Evolutionary conservation across 2,113 vertebrate species (phyloP).

Genomic region (Petrocephalus zakoni): DNA sequence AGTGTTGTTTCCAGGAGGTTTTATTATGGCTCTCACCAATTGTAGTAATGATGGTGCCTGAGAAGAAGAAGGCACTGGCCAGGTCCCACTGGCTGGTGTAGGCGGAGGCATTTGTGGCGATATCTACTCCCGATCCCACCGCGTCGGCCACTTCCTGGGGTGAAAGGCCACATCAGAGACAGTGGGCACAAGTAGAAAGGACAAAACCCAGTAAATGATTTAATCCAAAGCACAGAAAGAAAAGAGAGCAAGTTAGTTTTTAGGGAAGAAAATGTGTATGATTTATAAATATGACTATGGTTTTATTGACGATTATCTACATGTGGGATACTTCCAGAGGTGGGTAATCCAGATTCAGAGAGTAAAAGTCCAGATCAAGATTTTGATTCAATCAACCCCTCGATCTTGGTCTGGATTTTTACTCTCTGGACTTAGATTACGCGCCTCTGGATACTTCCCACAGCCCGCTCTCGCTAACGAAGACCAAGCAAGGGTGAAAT

Average conservation of each 20-base stretch:
- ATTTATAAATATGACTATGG: background rate
- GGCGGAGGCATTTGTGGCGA: constrained; percentile 54
- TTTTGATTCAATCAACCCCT: no score
- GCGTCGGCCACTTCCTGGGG: constrained; percentile 67
- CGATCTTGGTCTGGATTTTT: no score
- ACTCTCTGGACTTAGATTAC: no score
- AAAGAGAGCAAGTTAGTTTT: background rate
- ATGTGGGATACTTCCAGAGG: background rate
- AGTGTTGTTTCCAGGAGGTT: background rate
- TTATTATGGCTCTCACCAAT: constrained; percentile 49
- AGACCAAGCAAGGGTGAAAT: background rate
- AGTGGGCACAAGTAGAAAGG: background rate
- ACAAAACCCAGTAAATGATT: background rate
- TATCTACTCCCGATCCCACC: constrained; percentile 65
- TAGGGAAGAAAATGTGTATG: background rate
- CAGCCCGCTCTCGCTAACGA: background rate
- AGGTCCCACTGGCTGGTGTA: constrained; percentile 73
- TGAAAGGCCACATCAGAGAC: background rate
- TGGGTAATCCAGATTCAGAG: no score
- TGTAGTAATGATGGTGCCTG: constrained; percentile 84
- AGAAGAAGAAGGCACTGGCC: constrained; percentile 83
- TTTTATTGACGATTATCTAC: background rate
- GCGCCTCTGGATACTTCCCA: background rate
- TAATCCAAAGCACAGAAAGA: background rate
- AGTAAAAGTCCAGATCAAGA: background rate